phyloP scores from a whole-genome alignment of 2,113 vertebrate genomes.

The Myodes glareolus region DNA sequence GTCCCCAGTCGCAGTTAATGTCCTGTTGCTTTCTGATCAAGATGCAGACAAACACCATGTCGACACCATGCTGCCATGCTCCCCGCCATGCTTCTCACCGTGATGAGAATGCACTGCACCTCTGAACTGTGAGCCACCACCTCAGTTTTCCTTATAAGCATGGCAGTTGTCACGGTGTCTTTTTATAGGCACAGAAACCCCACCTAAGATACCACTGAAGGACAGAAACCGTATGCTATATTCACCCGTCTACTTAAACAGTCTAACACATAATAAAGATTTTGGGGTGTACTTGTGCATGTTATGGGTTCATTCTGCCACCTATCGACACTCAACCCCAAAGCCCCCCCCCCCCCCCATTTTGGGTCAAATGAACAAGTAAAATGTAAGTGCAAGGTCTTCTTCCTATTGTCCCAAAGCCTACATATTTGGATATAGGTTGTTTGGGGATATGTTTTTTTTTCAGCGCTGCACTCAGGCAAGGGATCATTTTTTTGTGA shows the following conservation, averaged over 20 bases:
- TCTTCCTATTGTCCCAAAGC: neutral
- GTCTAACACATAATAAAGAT: neutral
- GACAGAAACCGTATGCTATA: neutral
- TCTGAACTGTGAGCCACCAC: no score
- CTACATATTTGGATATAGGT: neutral
- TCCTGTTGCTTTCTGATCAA: neutral
- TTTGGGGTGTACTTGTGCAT: neutral
- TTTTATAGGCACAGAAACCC: neutral
- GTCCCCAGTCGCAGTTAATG: neutral
- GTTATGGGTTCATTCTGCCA: neutral
- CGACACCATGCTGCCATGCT: neutral
- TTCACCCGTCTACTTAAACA: neutral
- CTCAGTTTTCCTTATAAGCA: neutral
- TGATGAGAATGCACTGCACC: neutral
- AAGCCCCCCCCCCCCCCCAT: neutral
- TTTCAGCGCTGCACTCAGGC: neutral
- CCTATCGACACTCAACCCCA: no score
- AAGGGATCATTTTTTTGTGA: neutral
- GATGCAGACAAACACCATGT: neutral
- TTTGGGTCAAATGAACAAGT: neutral
- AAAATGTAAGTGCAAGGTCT: neutral
- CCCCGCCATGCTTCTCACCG: accelerated
- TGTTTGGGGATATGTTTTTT: neutral
- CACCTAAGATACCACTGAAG: neutral
- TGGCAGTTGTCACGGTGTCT: neutral